Base-by-base conservation (phyloP, 1,140 invertebrate species). In the Pectinophora gossypiella region DNA sequence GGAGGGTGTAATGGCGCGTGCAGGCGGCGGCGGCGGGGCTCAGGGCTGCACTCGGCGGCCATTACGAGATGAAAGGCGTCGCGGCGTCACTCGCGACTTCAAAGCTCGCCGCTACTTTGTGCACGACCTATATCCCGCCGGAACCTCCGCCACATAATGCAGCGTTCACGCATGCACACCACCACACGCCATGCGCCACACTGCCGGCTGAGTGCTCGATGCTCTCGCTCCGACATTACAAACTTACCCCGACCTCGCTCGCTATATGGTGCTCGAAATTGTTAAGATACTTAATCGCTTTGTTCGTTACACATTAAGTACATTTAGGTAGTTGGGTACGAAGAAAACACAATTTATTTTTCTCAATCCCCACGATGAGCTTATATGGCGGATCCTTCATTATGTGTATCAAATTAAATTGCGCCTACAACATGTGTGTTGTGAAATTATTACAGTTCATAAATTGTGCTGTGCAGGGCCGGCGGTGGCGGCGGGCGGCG, bases 1-100 rank as follows among this genome's bases (percentile, higher is more conserved):
- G n/a, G n/a, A n/a, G n/a, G n/a, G n/a, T n/a, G n/a, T n/a, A n/a
- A n/a, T n/a, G 5, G 5, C 23, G 5, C 13, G 12, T 15, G 36
- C 12, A 6, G 13, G n/a, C 36, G 5, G 12, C n/a, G 12, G 13
- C 2, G 36, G 36, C 36, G 3, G 36, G 36, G 36, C 6, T 7
- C 12, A 15, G 36, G 36, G 13, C 16, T 2, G 36, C 16, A 12
- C 5, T 6, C 23, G 36, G 16, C 12, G 36, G 36, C 36, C n/a
- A 40, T 40, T 40, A 40, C 16, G 36, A 40, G 36, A 40, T 40
- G 36, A 40, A 40, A 40, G 36, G 36, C 36, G n/a, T 15, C 36
- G 36, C 16, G 36, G 9, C 15, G 36, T 7, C 36, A 18, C 36
- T 16, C 36, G 36, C 16, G 15, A 40, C 36, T 40, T 16, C n/a